A percentile compares a stretch with the other conserved stretches of the same genome.
Conservation (phyloP, 2,113 vertebrate genomes). For the Nothoprocta perdicaria region DNA sequence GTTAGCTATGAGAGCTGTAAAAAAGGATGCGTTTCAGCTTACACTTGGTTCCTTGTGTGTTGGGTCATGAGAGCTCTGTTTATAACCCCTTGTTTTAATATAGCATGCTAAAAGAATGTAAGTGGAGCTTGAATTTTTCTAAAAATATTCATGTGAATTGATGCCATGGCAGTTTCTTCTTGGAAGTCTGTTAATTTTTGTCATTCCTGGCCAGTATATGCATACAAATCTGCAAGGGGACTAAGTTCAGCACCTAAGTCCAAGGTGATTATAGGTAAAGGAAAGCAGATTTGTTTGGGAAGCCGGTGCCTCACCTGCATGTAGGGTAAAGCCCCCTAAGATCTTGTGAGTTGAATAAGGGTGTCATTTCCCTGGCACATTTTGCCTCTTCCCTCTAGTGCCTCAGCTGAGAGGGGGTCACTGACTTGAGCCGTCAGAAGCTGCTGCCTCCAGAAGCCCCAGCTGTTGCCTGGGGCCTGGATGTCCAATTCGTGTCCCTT, state of each 20-base stretch:
- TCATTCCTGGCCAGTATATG: not conserved
- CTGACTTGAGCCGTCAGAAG: not conserved
- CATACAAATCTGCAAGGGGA: not conserved
- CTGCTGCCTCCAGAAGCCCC: not conserved
- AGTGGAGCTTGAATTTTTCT: conserved; percentile 5
- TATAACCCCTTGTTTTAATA: not conserved
- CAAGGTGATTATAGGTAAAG: not conserved
- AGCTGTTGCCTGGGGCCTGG: not conserved
- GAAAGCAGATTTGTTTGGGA: not conserved
- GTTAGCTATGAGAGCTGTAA: conserved; percentile 33
- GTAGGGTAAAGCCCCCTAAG: not conserved
- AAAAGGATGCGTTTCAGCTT: not conserved
- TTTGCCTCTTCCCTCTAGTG: not conserved
- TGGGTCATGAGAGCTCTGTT: conserved; percentile 1
- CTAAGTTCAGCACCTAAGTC: not conserved
- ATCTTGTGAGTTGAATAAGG: not conserved
- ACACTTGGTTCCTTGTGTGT: not conserved
- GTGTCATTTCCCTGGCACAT: accelerated
- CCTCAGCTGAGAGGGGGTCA: accelerated
- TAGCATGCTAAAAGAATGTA: conserved; percentile 10
- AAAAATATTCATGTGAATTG: not conserved
- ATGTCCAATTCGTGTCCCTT: not conserved
- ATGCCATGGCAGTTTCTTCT: not conserved
- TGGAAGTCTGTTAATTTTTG: not conserved
- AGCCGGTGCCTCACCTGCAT: not conserved